Evolutionary conservation across 2,888 invertebrate genomes (phyloP).

Genomic region (Cheilosia vernalis): DNA sequence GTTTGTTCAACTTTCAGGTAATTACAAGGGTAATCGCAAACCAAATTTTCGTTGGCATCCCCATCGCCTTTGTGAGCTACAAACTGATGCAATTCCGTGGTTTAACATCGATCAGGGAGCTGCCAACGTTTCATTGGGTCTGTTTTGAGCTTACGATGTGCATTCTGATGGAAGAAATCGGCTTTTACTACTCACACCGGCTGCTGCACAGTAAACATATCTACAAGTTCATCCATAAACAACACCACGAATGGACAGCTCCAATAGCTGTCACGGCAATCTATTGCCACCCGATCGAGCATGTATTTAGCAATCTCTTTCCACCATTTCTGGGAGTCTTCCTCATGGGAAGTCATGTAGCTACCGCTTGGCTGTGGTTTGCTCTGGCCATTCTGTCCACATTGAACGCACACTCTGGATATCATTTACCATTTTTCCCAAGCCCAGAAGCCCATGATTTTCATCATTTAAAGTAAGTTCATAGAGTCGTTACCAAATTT

Average conservation of each 20-base stretch:
- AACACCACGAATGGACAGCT: conserved; percentile 94
- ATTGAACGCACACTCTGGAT: conserved; percentile 92
- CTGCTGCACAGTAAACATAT: conserved; percentile 89
- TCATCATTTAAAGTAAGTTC: conserved; percentile 91
- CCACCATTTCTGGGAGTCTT: conserved; percentile 91
- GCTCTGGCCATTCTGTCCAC: conserved; percentile 90
- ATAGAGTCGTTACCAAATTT: neutral
- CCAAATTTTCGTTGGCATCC: conserved; percentile 88
- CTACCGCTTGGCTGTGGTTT: conserved; percentile 91
- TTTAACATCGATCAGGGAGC: conserved; percentile 86
- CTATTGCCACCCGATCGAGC: conserved; percentile 91
- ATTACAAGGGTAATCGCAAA: conserved; percentile 89
- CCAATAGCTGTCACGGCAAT: conserved; percentile 92
- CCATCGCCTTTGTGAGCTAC: conserved; percentile 86
- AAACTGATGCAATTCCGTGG: conserved; percentile 88
- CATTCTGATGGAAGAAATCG: conserved; percentile 90
- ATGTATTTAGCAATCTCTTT: conserved; percentile 90
- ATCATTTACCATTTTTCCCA: conserved; percentile 93
- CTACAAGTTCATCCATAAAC: conserved; percentile 93
- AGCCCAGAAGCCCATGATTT: conserved; percentile 94
- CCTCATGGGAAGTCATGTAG: conserved; percentile 90
- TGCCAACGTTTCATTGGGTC: conserved; percentile 91
- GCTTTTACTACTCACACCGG: conserved; percentile 94
- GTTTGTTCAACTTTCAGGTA: conserved; percentile 84
- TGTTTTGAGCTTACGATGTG: conserved; percentile 89